Percentiles rank a stretch among this genome's conserved stretches.
These are phyloP conservation scores for Hyppa rectilinea DNA, from an alignment of 2,888 invertebrate genomes.

Conservation along the genomic window DNA sequence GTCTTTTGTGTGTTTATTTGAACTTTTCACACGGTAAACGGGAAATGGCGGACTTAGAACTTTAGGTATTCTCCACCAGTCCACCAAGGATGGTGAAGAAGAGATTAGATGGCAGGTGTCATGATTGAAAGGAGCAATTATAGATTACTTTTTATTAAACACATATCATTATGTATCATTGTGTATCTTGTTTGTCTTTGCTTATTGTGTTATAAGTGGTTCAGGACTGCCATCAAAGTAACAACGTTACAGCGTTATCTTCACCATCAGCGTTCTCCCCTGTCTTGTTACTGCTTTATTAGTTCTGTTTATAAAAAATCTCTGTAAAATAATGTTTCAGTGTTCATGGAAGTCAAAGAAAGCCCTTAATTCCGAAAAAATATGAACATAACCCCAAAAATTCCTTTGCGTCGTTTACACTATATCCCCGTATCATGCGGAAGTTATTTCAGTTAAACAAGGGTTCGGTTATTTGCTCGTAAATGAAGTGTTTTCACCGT, in stretches of 20 bases:
- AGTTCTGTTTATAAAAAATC: background rate
- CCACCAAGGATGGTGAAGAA: too few relatives aligned
- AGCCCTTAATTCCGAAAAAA: slow-evolving; percentile 15
- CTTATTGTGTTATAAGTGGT: background rate
- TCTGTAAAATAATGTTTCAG: background rate
- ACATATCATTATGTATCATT: too few relatives aligned
- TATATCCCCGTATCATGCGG: slow-evolving; percentile 9
- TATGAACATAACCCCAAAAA: slow-evolving; percentile 20
- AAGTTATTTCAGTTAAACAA: slow-evolving; percentile 30
- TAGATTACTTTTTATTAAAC: too few relatives aligned
- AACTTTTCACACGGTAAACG: too few relatives aligned
- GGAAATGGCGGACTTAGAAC: too few relatives aligned
- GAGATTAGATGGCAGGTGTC: too few relatives aligned
- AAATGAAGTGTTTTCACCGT: slow-evolving; percentile 13
- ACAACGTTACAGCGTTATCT: background rate
- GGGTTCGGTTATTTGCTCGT: slow-evolving; percentile 30
- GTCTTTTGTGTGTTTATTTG: too few relatives aligned
- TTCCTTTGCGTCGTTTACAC: slow-evolving; percentile 40
- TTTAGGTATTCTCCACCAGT: too few relatives aligned
- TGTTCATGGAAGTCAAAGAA: background rate
- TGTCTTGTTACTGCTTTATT: background rate
- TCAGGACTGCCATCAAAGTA: background rate
- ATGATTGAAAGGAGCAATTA: too few relatives aligned
- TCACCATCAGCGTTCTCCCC: background rate
- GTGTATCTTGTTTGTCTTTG: background rate